Evolutionary conservation across 2,113 vertebrate species (phyloP).

Genomic region (Oncorhynchus clarkii): DNA sequence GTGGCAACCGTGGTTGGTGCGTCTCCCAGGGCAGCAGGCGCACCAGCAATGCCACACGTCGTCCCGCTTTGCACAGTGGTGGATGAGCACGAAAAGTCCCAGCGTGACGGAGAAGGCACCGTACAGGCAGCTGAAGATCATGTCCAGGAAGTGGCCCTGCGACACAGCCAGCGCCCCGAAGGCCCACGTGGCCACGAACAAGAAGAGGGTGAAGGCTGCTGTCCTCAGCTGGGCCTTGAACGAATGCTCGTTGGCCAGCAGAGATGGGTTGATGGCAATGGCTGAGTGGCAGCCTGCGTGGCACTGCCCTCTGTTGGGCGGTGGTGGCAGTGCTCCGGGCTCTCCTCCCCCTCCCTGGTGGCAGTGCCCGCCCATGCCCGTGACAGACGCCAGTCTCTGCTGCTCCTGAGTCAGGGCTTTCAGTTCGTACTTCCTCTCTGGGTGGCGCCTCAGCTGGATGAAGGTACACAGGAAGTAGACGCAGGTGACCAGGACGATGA

Average conservation of each 20-base stretch:
- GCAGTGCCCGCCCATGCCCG: slow-evolving; percentile 68
- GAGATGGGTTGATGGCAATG: slow-evolving; percentile 72
- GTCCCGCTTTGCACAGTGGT: slow-evolving; percentile 97
- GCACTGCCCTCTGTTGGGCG: slow-evolving; percentile 21
- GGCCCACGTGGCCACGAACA: slow-evolving; percentile 91
- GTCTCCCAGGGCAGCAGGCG: slow-evolving; percentile 81
- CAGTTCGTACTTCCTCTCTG: slow-evolving; percentile 84
- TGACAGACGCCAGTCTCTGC: slow-evolving; percentile 70
- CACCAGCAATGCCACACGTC: slow-evolving; percentile 99
- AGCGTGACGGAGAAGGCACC: slow-evolving; percentile 96
- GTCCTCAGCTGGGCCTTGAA: slow-evolving; percentile 93
- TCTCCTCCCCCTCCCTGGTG: slow-evolving; percentile 42
- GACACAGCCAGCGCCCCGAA: slow-evolving; percentile 94
- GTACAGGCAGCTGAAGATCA: slow-evolving; percentile 98
- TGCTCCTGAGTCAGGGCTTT: slow-evolving; percentile 75
- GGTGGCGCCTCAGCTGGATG: slow-evolving; percentile 80
- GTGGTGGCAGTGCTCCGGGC: slow-evolving; percentile 4
- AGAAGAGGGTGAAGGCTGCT: slow-evolving; percentile 87
- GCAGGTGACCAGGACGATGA: slow-evolving; percentile 81
- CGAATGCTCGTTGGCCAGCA: slow-evolving; percentile 96
- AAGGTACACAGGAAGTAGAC: slow-evolving; percentile 81
- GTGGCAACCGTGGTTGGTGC: not conserved
- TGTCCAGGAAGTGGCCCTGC: slow-evolving; percentile 92
- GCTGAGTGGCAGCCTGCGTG: slow-evolving; percentile 71
- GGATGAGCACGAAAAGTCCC: slow-evolving; percentile 95